These are phyloP conservation scores for Sula dactylatra DNA, from an alignment of 2,113 vertebrate species.

Conservation along the genomic window DNA sequence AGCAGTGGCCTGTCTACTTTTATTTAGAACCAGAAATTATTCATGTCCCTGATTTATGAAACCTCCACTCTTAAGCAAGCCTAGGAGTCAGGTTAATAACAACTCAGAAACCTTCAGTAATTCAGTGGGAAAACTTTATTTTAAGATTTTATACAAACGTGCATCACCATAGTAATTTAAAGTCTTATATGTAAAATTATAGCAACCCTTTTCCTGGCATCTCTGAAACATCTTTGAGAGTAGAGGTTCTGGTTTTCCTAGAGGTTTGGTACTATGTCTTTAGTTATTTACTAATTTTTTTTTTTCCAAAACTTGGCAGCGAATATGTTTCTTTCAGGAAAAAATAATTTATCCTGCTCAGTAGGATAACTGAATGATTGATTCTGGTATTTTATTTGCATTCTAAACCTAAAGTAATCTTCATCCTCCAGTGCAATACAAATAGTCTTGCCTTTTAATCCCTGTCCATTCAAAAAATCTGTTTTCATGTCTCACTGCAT, in stretches of 20 bases:
- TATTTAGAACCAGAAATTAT: not conserved
- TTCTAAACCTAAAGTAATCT: not conserved
- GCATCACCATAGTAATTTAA: not conserved
- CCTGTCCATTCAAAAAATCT: not conserved
- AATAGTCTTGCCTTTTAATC: not conserved
- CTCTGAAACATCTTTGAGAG: not conserved
- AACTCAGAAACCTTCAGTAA: not conserved
- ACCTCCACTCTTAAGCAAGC: not conserved
- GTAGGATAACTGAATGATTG: not conserved
- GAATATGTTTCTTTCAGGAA: not conserved
- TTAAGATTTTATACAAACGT: not conserved
- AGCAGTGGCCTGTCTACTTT: not conserved
- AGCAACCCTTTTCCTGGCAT: not conserved
- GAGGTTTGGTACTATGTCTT: not conserved
- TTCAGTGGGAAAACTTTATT: not conserved
- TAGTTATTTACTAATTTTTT: not conserved
- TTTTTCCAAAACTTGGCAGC: not conserved
- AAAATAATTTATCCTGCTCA: not conserved
- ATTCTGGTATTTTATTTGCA: not conserved
- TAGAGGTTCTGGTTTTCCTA: not conserved
- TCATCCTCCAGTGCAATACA: not conserved
- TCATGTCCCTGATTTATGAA: not conserved
- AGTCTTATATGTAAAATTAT: not conserved
- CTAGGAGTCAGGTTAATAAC: not conserved
- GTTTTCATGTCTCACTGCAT: not conserved